Conservation (phyloP, 2,888 invertebrate genomes). For the Standfussiana lucernea region DNA sequence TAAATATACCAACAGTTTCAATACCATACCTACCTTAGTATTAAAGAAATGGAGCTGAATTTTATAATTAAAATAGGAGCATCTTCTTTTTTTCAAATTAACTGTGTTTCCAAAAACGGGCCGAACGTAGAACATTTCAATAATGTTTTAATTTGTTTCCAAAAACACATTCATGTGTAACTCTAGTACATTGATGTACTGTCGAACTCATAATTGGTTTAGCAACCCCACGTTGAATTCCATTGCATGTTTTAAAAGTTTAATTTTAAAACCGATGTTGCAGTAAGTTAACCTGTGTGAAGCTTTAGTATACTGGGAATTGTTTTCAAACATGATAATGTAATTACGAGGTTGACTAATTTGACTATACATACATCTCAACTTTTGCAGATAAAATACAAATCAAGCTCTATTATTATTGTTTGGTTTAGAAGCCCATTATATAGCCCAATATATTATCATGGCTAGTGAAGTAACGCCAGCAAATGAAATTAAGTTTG, state of each 20-base stretch:
- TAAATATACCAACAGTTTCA: slow-evolving; percentile 30
- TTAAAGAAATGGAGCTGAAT: background rate
- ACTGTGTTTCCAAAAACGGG: background rate
- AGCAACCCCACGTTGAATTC: background rate
- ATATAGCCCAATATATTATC: slow-evolving; percentile 6
- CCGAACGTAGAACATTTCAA: background rate
- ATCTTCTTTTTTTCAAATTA: background rate
- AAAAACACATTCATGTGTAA: background rate
- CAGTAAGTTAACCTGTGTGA: background rate
- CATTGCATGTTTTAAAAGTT: background rate
- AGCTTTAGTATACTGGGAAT: background rate
- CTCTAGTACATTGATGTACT: background rate
- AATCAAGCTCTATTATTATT: slow-evolving; percentile 24
- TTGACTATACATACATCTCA: background rate
- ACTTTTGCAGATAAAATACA: background rate
- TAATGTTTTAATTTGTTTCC: background rate
- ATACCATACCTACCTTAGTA: slow-evolving; percentile 5
- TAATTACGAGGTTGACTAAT: background rate
- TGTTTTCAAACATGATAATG: background rate
- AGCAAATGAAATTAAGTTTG: slow-evolving; percentile 86
- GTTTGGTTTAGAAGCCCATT: slow-evolving; percentile 64
- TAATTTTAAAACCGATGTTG: background rate
- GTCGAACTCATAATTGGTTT: background rate
- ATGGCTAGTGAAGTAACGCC: slow-evolving; percentile 66
- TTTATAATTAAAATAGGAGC: background rate